Evolutionary conservation across 1,140 invertebrate genomes (phyloP).

Genomic region (Bombus waltoni): DNA sequence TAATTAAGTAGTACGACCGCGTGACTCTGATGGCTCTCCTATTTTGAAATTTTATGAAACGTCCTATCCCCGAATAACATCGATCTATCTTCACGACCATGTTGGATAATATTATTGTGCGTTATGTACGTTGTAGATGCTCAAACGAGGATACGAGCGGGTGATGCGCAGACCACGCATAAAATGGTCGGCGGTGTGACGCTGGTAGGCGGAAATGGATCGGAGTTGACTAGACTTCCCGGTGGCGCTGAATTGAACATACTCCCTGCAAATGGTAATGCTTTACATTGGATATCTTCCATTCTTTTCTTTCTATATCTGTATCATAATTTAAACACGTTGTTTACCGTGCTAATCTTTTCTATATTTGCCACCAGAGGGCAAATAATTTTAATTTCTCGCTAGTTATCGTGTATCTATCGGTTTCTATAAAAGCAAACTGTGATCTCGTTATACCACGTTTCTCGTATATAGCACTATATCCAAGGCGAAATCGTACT

Average conservation of each 20-base stretch:
- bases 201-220: constrained; percentile 78
- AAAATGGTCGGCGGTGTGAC: constrained; percentile 82
- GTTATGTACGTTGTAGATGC: constrained; percentile 67
- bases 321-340: too few relatives aligned
- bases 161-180: constrained; percentile 78
- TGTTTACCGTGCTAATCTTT: neutral
- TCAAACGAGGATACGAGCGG: constrained; percentile 79
- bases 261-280: constrained; percentile 80
- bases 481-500: constrained; percentile 54
- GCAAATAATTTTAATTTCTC: neutral
- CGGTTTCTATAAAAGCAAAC: neutral
- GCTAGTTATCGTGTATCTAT: neutral
- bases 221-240: constrained; percentile 78
- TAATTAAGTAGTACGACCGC: neutral
- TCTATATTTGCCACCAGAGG: neutral
- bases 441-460: fast-evolving
- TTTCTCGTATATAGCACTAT: constrained; percentile 18
- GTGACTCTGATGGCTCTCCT: neutral
- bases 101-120: neutral
- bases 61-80: neutral
- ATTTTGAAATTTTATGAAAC: neutral
- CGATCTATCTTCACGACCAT: neutral
- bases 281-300: neutral
- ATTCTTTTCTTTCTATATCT: too few relatives aligned
- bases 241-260: constrained; percentile 82